These are phyloP conservation scores for Hyles euphorbiae DNA, from an alignment of 1,140 invertebrate species.

Conservation along the genomic window DNA sequence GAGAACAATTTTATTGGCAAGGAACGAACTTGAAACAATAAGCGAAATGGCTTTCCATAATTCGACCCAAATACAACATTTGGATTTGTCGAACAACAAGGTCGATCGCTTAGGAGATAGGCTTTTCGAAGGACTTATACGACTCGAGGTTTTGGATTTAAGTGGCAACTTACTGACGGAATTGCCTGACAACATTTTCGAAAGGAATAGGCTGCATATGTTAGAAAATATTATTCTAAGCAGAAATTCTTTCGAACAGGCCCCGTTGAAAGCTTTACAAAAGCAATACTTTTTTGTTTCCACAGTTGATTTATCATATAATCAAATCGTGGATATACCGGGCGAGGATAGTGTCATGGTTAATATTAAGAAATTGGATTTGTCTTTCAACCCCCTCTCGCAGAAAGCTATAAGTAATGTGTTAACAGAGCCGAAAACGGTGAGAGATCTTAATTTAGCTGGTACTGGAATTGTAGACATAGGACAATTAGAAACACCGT, in stretches of 20 bases:
- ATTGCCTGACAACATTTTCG: slow-evolving; percentile 90
- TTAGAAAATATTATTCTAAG: slow-evolving; percentile 89
- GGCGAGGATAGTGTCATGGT: slow-evolving; percentile 90
- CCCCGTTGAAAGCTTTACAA: slow-evolving; percentile 86
- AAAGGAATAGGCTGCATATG: slow-evolving; percentile 84
- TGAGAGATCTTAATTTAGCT: slow-evolving; percentile 87
- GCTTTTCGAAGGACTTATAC: slow-evolving; percentile 87
- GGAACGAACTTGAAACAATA: slow-evolving; percentile 87
- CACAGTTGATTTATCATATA: slow-evolving; percentile 86
- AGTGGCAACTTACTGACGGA: slow-evolving; percentile 83
- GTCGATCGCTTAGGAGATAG: slow-evolving; percentile 86
- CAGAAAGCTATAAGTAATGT: slow-evolving; percentile 84
- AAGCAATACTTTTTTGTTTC: slow-evolving; percentile 89
- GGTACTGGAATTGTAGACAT: slow-evolving; percentile 83
- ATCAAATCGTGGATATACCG: slow-evolving; percentile 86
- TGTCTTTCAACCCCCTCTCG: slow-evolving; percentile 90
- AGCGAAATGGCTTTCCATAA: slow-evolving; percentile 93
- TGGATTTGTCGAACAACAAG: slow-evolving; percentile 86
- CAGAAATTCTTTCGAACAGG: slow-evolving; percentile 84
- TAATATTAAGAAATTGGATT: slow-evolving; percentile 90
- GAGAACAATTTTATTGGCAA: slow-evolving; percentile 80
- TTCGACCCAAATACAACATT: slow-evolving; percentile 88
- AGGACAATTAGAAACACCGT: slow-evolving; percentile 88
- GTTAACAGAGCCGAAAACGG: slow-evolving; percentile 91
- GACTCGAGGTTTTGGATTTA: slow-evolving; percentile 85